Conservation (phyloP, 2,888 invertebrate species). For the Noctua fimbriata region DNA sequence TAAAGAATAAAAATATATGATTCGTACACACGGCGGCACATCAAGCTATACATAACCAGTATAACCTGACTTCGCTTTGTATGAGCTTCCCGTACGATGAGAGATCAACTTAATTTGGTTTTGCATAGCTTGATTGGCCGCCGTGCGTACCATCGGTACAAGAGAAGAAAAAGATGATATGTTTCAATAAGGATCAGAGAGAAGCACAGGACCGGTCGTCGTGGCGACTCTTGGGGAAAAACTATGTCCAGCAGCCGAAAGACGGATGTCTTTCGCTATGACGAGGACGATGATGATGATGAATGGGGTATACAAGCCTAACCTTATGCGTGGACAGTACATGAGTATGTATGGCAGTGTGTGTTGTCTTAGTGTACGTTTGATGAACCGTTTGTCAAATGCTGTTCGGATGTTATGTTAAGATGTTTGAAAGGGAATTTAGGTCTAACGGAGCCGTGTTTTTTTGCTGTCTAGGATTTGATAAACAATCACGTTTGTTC, state of each 20-base stretch:
- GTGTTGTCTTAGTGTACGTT: not conserved
- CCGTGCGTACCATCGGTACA: not conserved
- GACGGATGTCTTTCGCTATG: not conserved
- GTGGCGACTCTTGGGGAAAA: not conserved
- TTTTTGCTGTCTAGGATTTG: conserved; percentile 39
- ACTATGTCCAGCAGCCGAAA: not conserved
- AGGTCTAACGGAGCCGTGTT: conserved; percentile 4
- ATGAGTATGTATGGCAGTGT: not conserved
- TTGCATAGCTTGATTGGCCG: too few species aligned
- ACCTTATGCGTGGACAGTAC: not conserved
- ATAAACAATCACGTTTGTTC: conserved; percentile 35
- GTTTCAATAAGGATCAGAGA: not conserved
- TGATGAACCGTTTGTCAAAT: conserved; percentile 37
- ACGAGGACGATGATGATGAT: not conserved
- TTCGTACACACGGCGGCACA: too few species aligned
- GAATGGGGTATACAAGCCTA: not conserved
- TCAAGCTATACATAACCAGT: too few species aligned
- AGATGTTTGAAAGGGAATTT: conserved; percentile 23
- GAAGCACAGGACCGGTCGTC: too few species aligned
- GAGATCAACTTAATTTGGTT: too few species aligned
- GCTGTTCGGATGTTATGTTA: conserved; percentile 49
- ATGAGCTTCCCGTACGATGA: too few species aligned
- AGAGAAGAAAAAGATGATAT: not conserved
- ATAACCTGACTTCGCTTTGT: too few species aligned
- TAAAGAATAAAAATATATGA: not conserved